Percentiles rank a stretch among this genome's conserved stretches.
Evolutionary conservation across 2,888 invertebrate species (phyloP).

Genomic region (Drosophila greeni): DNA sequence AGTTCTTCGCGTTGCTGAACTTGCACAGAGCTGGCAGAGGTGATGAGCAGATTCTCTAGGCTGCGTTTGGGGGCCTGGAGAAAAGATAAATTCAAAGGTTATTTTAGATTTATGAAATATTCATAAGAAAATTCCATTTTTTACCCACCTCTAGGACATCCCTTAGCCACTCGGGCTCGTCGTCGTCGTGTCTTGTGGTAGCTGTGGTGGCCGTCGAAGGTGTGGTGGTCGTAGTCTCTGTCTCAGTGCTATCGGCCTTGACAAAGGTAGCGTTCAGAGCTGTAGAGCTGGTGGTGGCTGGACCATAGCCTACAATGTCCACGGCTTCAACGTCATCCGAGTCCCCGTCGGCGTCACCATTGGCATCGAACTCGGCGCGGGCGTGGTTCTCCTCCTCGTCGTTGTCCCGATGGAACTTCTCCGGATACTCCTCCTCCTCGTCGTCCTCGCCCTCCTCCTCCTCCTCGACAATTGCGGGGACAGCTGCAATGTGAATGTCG

Average conservation of each 20-base stretch:
- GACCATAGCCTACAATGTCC: conserved; percentile 71
- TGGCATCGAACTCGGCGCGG: conserved; percentile 31
- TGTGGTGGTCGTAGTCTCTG: conserved; percentile 58
- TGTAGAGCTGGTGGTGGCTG: conserved; percentile 36
- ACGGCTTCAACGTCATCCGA: conserved; percentile 74
- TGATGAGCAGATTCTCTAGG: conserved; percentile 75
- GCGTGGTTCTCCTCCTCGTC: conserved; percentile 32
- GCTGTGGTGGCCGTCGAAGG: conserved; percentile 78
- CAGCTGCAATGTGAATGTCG: conserved; percentile 54
- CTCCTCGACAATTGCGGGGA: conserved; percentile 37
- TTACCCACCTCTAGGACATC: conserved; percentile 80
- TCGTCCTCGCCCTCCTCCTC: conserved; percentile 23
- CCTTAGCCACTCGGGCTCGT: conserved; percentile 81
- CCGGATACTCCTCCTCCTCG: conserved; percentile 17
- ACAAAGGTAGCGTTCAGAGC: conserved; percentile 60
- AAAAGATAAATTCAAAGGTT: neutral
- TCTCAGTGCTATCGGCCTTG: conserved; percentile 63
- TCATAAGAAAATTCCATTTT: too few relatives aligned
- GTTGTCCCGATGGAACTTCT: neutral
- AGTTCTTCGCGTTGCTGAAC: conserved; percentile 45
- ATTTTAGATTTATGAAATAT: neutral
- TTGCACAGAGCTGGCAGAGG: conserved; percentile 27
- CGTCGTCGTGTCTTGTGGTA: conserved; percentile 79
- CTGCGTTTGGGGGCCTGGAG: conserved; percentile 79
- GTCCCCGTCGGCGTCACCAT: conserved; percentile 57